A percentile compares a stretch with the other conserved stretches of the same genome.
phyloP scores from a whole-genome alignment of 64 coral and sea anemone genomes.

The Orbicella faveolata region DNA sequence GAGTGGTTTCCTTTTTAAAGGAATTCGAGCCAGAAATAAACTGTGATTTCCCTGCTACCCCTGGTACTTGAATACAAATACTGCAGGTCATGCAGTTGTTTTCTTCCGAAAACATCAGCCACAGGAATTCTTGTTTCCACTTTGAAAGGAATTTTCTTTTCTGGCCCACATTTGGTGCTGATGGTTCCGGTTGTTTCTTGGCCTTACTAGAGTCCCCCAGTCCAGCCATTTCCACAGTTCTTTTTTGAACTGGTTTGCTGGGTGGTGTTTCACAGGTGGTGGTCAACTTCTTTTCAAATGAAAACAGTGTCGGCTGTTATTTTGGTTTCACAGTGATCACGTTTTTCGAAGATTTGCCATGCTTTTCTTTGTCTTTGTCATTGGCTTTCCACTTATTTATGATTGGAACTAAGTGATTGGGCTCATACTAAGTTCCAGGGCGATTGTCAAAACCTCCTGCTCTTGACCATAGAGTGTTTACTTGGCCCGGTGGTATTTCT shows the following conservation, averaged over 20 bases:
- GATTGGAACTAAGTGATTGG: slow-evolving; percentile 14
- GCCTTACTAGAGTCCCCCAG: not conserved
- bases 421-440: not conserved
- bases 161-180: not conserved
- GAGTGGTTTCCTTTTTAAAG: not conserved
- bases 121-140: not conserved
- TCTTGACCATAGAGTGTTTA: slow-evolving; percentile 19
- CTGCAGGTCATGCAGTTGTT: not conserved
- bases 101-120: not conserved
- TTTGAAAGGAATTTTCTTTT: not conserved
- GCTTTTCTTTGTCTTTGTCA: not conserved
- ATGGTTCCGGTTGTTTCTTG: not conserved
- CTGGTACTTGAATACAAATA: not conserved
- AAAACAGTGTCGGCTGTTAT: not conserved
- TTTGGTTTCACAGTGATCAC: not conserved
- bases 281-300: not conserved
- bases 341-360: not conserved
- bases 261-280: not conserved
- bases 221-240: not conserved
- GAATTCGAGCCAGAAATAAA: not conserved
- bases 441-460: not conserved
- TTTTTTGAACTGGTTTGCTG: not conserved
- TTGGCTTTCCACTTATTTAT: too few species aligned
- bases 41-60: not conserved
- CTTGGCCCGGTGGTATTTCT: not conserved